Evolutionary conservation across 2,113 vertebrate species (phyloP).

Genomic region (Gulo gulo): DNA sequence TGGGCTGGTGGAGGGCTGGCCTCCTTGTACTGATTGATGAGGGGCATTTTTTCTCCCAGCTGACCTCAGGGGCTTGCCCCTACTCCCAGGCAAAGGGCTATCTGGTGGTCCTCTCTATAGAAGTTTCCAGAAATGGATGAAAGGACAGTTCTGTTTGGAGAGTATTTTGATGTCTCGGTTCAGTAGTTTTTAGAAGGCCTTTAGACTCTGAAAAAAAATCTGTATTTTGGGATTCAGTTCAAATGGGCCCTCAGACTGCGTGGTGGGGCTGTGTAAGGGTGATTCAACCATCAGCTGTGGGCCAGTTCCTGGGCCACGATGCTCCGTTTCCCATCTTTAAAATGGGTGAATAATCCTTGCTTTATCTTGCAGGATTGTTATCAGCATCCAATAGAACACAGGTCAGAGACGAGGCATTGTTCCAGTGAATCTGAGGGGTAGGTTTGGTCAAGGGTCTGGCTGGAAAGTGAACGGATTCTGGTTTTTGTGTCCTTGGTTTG

Average conservation of each 20-base stretch:
- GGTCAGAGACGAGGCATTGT: not conserved
- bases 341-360: not conserved
- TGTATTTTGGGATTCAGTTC: not conserved
- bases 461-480: not conserved
- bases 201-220: not conserved
- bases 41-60: not conserved
- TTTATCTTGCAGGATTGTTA: not conserved
- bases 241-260: not conserved
- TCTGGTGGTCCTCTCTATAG: not conserved
- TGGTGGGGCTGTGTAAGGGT: rapidly evolving
- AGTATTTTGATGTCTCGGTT: constrained; percentile 44
- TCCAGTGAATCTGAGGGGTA: too few relatives aligned
- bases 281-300: rapidly evolving
- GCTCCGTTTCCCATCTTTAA: not conserved
- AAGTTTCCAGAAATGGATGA: not conserved
- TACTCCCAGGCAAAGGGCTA: not conserved
- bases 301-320: rapidly evolving
- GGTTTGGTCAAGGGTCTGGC: not conserved
- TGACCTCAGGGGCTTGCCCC: not conserved
- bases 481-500: not conserved
- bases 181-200: constrained; percentile 34
- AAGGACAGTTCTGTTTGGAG: constrained; percentile 5
- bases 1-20: not conserved
- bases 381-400: not conserved
- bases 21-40: not conserved